Base-by-base conservation (phyloP, 1,140 invertebrate species). In the Varroa destructor region DNA sequence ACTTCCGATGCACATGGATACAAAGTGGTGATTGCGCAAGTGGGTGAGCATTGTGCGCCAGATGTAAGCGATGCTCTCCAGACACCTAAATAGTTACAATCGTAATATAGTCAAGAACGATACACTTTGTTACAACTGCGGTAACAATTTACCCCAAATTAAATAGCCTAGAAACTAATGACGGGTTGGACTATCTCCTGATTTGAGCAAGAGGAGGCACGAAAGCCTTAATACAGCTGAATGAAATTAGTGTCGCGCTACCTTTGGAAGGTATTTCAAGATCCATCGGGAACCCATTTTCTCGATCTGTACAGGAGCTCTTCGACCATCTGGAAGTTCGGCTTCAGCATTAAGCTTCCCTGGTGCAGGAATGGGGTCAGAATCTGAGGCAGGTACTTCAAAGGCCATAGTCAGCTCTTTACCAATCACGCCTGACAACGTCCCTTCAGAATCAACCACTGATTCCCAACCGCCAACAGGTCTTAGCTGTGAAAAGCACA, bases 41-140 rank as follows among this genome's bases (percentile, higher is more conserved):
- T 8, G 61, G 37, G 2, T 36, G 61, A 8, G 40, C 12, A 46
- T 67, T 67, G 61, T 36, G 46, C 12, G 12, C 46, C 61, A 67
- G 37, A 67, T 67, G 61, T 14, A 67, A 14, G 61, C 46, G 40
- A 46, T 67, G 61, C 61, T 67, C 61, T 25, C 61, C 61, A 12
- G 61, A 67, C 40, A 67, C 61, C 61, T 67, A 14, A 12, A 1
- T n/a, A 3, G 61, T 14, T 6, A 58, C 25, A 25, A 25, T 25
- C 25, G 25, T 25, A 25, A 25, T 25, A 25, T 25, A 25, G 25
- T 25, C 25, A 25, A 25, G 25, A 25, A 25, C 25, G 25, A 25
- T 25, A 25, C 25, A 25, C 25, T 25, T 25, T 25, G 25, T 25
- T 25, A 25, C 25, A 25, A 25, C 25, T 25, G 25, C 25, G 25